A percentile compares a stretch with the other conserved stretches of the same genome.
These are phyloP conservation scores for Stictonetta naevosa DNA, from an alignment of 2,113 vertebrate species.

Conservation along the genomic window DNA sequence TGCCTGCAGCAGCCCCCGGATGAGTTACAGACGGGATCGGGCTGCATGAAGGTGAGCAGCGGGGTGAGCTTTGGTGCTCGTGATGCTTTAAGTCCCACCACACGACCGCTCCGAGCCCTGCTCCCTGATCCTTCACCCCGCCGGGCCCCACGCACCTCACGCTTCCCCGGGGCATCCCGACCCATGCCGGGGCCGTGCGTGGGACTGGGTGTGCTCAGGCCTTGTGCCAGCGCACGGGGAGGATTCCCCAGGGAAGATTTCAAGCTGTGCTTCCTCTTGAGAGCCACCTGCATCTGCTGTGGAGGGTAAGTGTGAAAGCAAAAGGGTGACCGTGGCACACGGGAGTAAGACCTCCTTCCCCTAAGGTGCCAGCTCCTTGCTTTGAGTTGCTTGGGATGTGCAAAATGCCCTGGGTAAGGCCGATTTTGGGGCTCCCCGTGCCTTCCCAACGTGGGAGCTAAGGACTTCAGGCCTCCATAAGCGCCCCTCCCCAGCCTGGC, in stretches of 20 bases:
- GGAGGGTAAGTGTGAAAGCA: not conserved
- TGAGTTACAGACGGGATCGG: fast-evolving
- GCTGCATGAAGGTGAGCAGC: fast-evolving
- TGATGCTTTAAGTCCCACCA: not conserved
- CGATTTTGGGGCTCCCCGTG: not conserved
- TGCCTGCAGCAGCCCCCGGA: fast-evolving
- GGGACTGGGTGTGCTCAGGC: too few relatives aligned
- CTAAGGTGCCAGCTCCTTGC: not conserved
- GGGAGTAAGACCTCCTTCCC: not conserved
- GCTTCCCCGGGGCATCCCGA: not conserved
- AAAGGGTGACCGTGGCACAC: not conserved
- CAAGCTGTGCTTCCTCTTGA: not conserved
- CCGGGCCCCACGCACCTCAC: not conserved
- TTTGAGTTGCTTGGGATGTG: not conserved
- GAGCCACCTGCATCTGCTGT: not conserved
- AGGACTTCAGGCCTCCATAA: not conserved
- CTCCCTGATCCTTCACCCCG: not conserved
- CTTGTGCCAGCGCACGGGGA: not conserved
- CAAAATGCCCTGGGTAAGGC: too few relatives aligned
- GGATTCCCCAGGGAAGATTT: not conserved
- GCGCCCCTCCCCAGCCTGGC: not conserved
- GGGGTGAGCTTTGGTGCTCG: not conserved
- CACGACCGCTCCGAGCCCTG: not conserved
- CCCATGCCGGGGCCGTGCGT: too few relatives aligned
- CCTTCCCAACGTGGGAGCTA: not conserved